These are phyloP conservation scores for Brenthis ino DNA, from an alignment of 2,888 invertebrate species.

Conservation along the genomic window DNA sequence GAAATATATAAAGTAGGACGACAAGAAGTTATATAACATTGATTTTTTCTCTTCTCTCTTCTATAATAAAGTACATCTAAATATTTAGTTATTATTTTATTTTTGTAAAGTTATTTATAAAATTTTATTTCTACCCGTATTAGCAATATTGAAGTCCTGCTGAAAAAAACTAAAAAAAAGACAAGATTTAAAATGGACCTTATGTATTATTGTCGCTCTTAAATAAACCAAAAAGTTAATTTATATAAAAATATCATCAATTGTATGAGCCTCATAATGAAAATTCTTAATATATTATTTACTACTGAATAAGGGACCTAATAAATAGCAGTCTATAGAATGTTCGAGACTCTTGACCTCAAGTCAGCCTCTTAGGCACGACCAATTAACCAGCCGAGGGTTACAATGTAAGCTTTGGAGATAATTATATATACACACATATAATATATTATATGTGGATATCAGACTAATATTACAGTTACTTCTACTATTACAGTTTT, in stretches of 20 bases:
- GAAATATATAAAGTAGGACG: no score
- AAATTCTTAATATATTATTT: slow-evolving; percentile 14
- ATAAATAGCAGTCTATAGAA: slow-evolving; percentile 35
- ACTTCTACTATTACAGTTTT: no score
- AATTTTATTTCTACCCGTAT: no score
- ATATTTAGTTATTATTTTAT: no score
- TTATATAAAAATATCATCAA: slow-evolving; percentile 13
- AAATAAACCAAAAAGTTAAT: not conserved
- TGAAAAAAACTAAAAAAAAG: no score
- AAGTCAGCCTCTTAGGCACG: slow-evolving; percentile 40
- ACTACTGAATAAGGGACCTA: slow-evolving; percentile 23
- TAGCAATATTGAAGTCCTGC: no score
- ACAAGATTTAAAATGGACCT: not conserved
- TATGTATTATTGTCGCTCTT: slow-evolving; percentile 2
- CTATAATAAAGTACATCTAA: no score
- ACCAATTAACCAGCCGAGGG: slow-evolving; percentile 35
- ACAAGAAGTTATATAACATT: no score
- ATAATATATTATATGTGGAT: not conserved
- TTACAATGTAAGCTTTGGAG: slow-evolving; percentile 31
- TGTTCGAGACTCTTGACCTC: slow-evolving; percentile 40
- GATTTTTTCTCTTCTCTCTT: no score
- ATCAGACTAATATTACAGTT: no score
- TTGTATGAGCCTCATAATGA: slow-evolving; percentile 13
- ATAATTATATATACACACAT: slow-evolving; percentile 15
- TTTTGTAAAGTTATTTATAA: no score